phyloP scores from a whole-genome alignment of 2,113 vertebrate genomes.

The Micromys minutus region DNA sequence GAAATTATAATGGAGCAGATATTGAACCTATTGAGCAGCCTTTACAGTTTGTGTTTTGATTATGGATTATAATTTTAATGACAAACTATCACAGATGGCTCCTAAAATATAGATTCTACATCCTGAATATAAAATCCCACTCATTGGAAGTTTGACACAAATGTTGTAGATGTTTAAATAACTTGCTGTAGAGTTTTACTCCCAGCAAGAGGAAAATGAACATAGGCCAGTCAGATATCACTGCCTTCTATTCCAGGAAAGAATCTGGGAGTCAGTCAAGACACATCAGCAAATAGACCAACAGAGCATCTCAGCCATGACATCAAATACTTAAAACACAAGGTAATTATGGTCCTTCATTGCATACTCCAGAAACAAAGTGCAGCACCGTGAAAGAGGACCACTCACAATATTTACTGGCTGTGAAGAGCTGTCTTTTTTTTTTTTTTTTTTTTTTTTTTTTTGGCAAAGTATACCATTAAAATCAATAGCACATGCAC shows the following conservation, averaged over 20 bases:
- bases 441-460: not conserved
- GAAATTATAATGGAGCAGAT: not conserved
- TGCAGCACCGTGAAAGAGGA: not conserved
- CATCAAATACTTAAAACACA: not conserved
- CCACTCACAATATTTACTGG: not conserved
- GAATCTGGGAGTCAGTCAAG: not conserved
- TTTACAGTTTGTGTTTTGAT: not conserved
- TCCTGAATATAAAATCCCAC: not conserved
- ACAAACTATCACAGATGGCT: not conserved
- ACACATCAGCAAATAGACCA: conserved; percentile 41
- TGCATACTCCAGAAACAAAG: not conserved
- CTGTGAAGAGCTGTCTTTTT: not conserved
- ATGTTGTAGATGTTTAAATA: not conserved
- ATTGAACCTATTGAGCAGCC: not conserved
- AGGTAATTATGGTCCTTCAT: not conserved
- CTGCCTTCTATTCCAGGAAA: not conserved
- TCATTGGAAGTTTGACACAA: not conserved
- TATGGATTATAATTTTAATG: not conserved
- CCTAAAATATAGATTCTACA: not conserved
- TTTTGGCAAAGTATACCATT: not conserved
- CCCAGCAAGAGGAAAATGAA: not conserved
- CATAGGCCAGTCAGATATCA: not conserved
- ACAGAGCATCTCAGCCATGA: not conserved
- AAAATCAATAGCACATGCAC: not conserved
- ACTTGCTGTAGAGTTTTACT: not conserved